Percentiles rank a stretch among this genome's conserved stretches.
Conservation (phyloP, 53 echinoderm and acorn worm species). For the Apostichopus leukothele region DNA sequence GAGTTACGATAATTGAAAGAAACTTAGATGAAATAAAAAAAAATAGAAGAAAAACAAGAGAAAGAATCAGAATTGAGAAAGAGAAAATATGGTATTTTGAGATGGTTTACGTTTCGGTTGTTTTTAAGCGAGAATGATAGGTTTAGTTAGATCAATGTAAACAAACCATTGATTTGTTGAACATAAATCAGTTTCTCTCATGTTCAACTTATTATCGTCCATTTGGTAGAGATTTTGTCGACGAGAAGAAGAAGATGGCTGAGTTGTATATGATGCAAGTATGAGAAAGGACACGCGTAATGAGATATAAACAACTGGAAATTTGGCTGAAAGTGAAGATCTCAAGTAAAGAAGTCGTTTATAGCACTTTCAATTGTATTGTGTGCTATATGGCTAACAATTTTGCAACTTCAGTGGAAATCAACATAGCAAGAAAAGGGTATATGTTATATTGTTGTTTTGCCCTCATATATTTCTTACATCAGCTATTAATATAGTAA, state of each 20-base stretch:
- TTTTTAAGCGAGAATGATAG: neutral
- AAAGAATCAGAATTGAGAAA: neutral
- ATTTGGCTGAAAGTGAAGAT: too few relatives aligned
- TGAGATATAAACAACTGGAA: too few relatives aligned
- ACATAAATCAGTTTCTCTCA: constrained; percentile 12
- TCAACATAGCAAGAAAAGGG: too few relatives aligned
- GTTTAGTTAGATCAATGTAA: constrained; percentile 11
- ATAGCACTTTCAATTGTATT: too few relatives aligned
- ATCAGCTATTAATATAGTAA: too few relatives aligned
- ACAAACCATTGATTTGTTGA: constrained; percentile 20
- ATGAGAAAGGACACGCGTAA: too few relatives aligned
- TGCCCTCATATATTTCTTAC: too few relatives aligned
- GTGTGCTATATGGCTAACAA: too few relatives aligned
- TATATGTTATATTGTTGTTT: too few relatives aligned
- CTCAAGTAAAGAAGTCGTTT: too few relatives aligned
- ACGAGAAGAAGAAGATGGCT: neutral
- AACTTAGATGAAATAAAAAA: neutral
- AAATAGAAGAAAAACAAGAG: neutral
- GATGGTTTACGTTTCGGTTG: neutral
- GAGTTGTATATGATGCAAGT: too few relatives aligned
- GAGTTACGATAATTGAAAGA: neutral
- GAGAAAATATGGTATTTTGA: neutral
- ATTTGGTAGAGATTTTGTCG: neutral
- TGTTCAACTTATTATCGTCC: neutral
- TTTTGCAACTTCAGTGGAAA: too few relatives aligned